Conservation (phyloP, 2,113 vertebrate genomes). For the Elanus axillaris region DNA sequence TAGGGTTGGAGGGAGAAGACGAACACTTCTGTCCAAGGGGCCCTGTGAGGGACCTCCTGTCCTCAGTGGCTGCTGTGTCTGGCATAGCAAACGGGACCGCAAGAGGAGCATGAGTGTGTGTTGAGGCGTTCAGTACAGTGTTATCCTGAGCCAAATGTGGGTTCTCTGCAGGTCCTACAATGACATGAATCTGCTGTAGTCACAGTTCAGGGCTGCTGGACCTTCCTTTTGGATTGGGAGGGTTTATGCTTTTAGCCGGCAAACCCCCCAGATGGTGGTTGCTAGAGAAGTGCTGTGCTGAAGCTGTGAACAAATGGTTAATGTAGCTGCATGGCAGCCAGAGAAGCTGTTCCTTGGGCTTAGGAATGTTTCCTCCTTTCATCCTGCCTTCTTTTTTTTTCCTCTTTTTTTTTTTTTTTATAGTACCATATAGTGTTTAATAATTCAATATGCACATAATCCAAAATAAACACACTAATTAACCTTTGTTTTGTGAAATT, state of each 20-base stretch:
- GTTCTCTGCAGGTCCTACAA: background rate
- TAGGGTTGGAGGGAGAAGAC: background rate
- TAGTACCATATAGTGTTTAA: constrained; percentile 27
- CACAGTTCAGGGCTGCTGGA: background rate
- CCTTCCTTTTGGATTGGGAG: background rate
- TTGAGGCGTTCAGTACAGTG: background rate
- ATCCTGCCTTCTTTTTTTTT: background rate
- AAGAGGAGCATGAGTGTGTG: fast-evolving
- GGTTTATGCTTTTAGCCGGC: background rate
- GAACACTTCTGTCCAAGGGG: background rate
- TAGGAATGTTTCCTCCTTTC: constrained; percentile 1
- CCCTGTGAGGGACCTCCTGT: background rate
- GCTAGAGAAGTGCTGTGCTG: background rate
- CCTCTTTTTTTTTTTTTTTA: background rate
- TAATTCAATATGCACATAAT: constrained; percentile 22
- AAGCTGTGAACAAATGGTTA: background rate
- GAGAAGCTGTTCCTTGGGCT: background rate
- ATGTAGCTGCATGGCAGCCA: background rate
- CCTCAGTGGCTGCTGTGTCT: background rate
- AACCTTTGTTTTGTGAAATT: constrained; percentile 61
- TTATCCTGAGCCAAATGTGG: background rate
- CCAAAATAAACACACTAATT: constrained; percentile 64
- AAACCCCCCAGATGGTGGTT: background rate
- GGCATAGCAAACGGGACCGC: background rate
- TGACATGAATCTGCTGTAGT: background rate